A percentile compares a stretch with the other conserved stretches of the same genome.
These are phyloP conservation scores for Hydrocynus forskahlii DNA, from an alignment of 2,797 vertebrate genomes.

Conservation along the genomic window DNA sequence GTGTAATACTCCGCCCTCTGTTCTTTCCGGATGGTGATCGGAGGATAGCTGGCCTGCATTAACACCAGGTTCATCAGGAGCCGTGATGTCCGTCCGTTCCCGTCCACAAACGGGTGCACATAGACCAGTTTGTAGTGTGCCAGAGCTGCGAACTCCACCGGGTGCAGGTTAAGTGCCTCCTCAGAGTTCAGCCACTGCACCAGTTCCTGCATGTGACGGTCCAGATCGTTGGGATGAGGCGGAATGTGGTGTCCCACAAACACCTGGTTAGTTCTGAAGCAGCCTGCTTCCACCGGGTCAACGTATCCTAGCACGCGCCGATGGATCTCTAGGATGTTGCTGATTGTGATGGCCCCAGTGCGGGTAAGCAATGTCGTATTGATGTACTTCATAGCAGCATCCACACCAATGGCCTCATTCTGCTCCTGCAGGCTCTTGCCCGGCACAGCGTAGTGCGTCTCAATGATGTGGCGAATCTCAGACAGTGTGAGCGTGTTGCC, in stretches of 20 bases:
- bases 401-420: constrained; percentile 95
- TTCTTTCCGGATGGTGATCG: constrained; percentile 95
- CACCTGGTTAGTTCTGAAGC: constrained; percentile 89
- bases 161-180: constrained; percentile 89
- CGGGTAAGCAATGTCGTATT: constrained; percentile 89
- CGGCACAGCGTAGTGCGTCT: constrained; percentile 92
- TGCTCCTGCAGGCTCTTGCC: constrained; percentile 96
- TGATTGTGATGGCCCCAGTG: constrained; percentile 80
- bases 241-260: constrained; percentile 97
- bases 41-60: constrained; percentile 95
- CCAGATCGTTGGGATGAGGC: constrained; percentile 88
- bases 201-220: constrained; percentile 91
- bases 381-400: constrained; percentile 92
- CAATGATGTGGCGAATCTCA: constrained; percentile 95
- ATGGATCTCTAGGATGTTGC: constrained; percentile 91
- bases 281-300: constrained; percentile 91
- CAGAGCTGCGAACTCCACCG: constrained; percentile 91
- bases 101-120: constrained; percentile 93
- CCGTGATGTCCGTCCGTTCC: constrained; percentile 92
- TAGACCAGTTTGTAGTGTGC: constrained; percentile 98
- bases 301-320: constrained; percentile 90
- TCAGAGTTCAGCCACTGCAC: constrained; percentile 96
- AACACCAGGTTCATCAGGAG: constrained; percentile 96
- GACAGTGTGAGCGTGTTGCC: constrained; percentile 94
- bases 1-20: constrained; percentile 92